Percentiles rank a stretch among this genome's conserved stretches.
These are phyloP conservation scores for Falco naumanni DNA, from an alignment of 2,797 vertebrate species.

Conservation along the genomic window DNA sequence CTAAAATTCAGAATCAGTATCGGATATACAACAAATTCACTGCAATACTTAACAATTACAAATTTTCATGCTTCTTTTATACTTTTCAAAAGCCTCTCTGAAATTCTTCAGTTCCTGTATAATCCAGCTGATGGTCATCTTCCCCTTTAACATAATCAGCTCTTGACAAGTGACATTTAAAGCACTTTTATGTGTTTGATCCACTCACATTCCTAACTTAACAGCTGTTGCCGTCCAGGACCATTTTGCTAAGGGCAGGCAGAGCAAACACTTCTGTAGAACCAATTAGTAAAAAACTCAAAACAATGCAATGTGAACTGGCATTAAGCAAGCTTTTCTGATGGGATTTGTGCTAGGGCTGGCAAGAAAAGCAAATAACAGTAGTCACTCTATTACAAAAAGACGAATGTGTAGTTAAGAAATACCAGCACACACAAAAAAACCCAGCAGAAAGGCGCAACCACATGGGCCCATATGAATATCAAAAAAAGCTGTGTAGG, in stretches of 20 bases:
- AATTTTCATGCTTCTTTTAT: neutral
- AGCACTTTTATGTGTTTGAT: neutral
- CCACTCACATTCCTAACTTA: neutral
- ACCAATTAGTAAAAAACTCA: neutral
- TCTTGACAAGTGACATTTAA: neutral
- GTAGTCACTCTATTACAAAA: neutral
- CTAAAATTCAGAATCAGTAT: neutral
- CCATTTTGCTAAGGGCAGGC: neutral
- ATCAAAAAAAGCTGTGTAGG: neutral
- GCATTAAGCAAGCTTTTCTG: neutral
- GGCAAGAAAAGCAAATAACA: neutral
- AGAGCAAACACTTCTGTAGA: neutral
- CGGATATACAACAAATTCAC: neutral
- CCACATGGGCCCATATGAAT: neutral
- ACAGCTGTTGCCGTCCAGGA: neutral
- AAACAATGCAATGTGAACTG: neutral
- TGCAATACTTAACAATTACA: neutral
- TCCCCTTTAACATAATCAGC: neutral
- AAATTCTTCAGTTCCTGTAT: neutral
- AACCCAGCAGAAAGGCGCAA: neutral
- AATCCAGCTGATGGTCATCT: neutral
- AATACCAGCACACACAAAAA: neutral
- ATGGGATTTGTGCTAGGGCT: neutral
- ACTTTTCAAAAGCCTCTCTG: neutral
- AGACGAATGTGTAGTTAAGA: neutral